Percentiles rank a stretch among this genome's conserved stretches.
These are phyloP conservation scores for Whitmania pigra DNA, from an alignment of 1,140 invertebrate genomes.

Conservation along the genomic window DNA sequence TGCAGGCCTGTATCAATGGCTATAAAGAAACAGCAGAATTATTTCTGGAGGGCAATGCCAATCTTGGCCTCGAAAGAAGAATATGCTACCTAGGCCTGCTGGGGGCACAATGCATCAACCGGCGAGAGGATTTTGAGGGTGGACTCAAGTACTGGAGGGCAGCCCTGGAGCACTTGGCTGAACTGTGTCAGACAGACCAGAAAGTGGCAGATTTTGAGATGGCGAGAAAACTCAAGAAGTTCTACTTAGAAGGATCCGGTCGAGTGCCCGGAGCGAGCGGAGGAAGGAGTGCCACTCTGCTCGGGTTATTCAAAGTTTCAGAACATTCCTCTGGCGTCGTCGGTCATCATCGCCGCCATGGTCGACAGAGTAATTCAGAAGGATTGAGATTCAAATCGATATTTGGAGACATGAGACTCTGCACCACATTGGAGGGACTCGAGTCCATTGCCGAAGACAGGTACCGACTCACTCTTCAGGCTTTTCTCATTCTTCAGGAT, in stretches of 20 bases:
- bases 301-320: too few species aligned
- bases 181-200: background rate
- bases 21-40: conserved; percentile 13
- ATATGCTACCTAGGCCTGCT: conserved; percentile 1
- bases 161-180: background rate
- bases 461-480: background rate
- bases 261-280: too few species aligned
- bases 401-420: conserved; percentile 11
- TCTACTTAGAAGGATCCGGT: background rate
- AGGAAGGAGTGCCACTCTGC: too few species aligned
- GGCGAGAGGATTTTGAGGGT: background rate
- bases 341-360: too few species aligned
- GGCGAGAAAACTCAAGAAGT: conserved; percentile 2
- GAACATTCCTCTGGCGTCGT: too few species aligned
- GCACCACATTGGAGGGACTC: conserved; percentile 3
- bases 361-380: too few species aligned
- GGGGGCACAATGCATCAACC: conserved; percentile 14
- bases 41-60: background rate
- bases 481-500: conserved; percentile 6
- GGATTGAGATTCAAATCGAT: background rate
- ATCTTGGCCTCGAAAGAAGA: conserved; percentile 1
- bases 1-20: conserved; percentile 14
- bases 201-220: background rate
- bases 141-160: conserved; percentile 13
- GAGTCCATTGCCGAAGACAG: background rate